Conservation (phyloP, 2,888 invertebrate species). For the Tenodera sinensis region DNA sequence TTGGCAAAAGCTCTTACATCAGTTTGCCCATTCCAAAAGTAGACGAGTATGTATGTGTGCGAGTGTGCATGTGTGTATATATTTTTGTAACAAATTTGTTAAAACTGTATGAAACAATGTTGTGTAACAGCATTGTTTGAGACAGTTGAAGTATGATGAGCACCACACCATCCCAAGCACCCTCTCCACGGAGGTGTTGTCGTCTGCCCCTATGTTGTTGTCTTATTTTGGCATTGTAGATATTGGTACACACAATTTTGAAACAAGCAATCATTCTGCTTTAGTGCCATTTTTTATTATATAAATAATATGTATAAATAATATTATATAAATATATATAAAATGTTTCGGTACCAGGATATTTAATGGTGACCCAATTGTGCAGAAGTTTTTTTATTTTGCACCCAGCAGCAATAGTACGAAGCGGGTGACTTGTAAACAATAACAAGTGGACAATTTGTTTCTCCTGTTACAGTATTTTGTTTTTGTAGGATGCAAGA, state of each 20-base stretch:
- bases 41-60: no score
- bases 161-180: neutral
- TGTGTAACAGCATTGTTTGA: neutral
- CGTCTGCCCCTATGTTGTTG: neutral
- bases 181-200: neutral
- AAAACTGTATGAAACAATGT: neutral
- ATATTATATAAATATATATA: neutral
- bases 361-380: neutral
- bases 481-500: neutral
- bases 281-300: conserved; percentile 11
- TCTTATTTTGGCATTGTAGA: neutral
- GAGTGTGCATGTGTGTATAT: neutral
- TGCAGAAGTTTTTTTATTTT: conserved; percentile 11
- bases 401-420: conserved; percentile 11
- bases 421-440: neutral
- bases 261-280: conserved; percentile 11
- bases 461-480: neutral
- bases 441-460: conserved; percentile 2
- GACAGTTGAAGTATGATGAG: neutral
- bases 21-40: neutral
- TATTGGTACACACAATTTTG: neutral
- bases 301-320: neutral
- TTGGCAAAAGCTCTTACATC: neutral
- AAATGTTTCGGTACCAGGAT: neutral
- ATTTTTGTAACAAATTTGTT: neutral